Conservation (phyloP, 2,113 vertebrate species). For the Collichthys lucidus region DNA sequence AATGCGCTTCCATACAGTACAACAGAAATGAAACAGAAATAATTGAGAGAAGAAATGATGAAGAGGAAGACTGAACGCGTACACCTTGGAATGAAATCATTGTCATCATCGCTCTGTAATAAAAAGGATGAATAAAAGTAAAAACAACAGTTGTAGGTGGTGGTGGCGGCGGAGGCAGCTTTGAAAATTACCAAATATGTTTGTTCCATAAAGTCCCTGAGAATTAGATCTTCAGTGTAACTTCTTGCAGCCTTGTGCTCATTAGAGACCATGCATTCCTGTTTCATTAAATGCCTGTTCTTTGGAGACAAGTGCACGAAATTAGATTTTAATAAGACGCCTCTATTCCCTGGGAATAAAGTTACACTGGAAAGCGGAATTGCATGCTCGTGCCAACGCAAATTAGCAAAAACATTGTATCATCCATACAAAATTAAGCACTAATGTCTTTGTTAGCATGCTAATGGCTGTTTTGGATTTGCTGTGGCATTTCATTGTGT, state of each 20-base stretch:
- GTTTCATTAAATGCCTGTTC: conserved; percentile 74
- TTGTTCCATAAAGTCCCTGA: conserved; percentile 30
- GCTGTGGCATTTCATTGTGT: conserved; percentile 59
- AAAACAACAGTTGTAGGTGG: background rate
- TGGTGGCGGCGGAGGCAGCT: background rate
- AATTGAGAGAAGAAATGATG: background rate
- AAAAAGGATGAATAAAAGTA: background rate
- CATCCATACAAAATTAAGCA: conserved; percentile 53
- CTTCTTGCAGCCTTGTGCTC: conserved; percentile 50
- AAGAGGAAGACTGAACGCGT: background rate
- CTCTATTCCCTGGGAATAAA: conserved; percentile 60
- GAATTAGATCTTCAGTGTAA: conserved; percentile 39
- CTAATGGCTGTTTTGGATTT: conserved; percentile 67
- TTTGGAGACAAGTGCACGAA: conserved; percentile 67
- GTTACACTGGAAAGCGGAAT: conserved; percentile 61
- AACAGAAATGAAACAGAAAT: background rate
- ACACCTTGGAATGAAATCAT: background rate
- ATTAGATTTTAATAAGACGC: conserved; percentile 77
- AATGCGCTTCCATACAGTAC: no score
- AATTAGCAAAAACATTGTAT: conserved; percentile 70
- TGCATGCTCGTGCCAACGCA: conserved; percentile 61
- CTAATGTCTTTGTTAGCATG: conserved; percentile 72
- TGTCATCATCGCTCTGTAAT: background rate
- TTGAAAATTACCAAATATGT: conserved; percentile 29
- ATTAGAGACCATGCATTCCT: conserved; percentile 63